Base-by-base conservation (phyloP, 2,888 invertebrate genomes). In the Agrypnus murinus region DNA sequence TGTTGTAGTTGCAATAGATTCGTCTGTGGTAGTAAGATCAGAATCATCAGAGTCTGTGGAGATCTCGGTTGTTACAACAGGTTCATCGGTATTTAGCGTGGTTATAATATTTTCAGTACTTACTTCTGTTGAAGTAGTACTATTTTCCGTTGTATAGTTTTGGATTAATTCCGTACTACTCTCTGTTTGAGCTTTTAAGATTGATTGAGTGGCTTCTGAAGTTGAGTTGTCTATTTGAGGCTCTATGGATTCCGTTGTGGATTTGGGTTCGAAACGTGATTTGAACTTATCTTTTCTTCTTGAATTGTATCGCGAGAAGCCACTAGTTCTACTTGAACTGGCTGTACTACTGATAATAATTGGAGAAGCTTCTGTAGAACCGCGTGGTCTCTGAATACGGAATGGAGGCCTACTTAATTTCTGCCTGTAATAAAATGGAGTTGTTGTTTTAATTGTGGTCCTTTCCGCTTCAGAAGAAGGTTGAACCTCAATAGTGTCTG, bases 351-450 rank as follows among this genome's bases (percentile, higher is more conserved):
- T 10, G 40, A 2, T 25, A 25, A 5, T 5, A 25, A 25, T 25
- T 5, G 25, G 25, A 0, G 55, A 31, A 6, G 62, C 19, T 55
- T 70, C 65, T 0, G 70, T 65, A 6, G 43, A 31, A 3, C 38
- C 14, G 5, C 60, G 65, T 9, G 36, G 32, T 31, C 70, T 19
- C 32, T 70, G 65, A 1, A 58, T 32, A 14, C 55, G 15, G 32
- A 65, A 70, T 9, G 70, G 65, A 0, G 70, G 65, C 4, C 70
- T 53, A 8, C 70, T 66, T 8, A 70, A 32, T 62, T 65, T 70
- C 1, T 36, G 12, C 43, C 46, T 65, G 31, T 70, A 57, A 38
- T 65, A 62, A 57, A 65, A 48, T 6, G 69, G 45, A 19, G 69
- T 70, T 2, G 65, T 59, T 6, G 57, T 58, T 48, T 45, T 53